Conservation (phyloP, 2,797 vertebrate genomes). For the Leucoraja ocellata region DNA sequence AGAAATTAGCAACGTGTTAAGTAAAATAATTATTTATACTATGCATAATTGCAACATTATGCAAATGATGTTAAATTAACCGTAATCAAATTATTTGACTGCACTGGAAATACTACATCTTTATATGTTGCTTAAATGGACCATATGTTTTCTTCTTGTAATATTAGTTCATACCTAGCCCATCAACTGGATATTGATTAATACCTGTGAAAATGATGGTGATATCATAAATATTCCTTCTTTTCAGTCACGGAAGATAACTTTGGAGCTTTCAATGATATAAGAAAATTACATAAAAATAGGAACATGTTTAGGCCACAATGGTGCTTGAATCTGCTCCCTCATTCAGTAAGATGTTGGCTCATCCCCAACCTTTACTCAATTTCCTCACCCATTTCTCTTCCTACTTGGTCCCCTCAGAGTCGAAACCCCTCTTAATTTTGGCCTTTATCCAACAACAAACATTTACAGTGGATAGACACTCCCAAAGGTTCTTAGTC, state of each 20-base stretch:
- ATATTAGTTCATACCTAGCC: not conserved
- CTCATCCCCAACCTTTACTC: no score
- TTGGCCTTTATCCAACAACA: no score
- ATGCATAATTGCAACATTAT: not conserved
- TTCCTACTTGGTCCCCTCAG: no score
- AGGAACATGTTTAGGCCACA: no score
- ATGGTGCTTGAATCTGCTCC: no score
- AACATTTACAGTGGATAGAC: no score
- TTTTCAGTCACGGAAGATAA: no score
- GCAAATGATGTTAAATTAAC: conserved; percentile 13
- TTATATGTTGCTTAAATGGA: not conserved
- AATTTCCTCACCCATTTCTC: no score
- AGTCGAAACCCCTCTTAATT: no score
- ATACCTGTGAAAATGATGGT: not conserved
- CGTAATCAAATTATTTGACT: conserved; percentile 11
- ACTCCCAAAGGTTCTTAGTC: no score
- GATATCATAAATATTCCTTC: not conserved
- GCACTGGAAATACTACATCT: not conserved
- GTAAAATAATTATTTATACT: conserved; percentile 24
- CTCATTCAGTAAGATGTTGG: no score
- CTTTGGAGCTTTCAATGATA: not conserved
- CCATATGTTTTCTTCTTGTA: not conserved
- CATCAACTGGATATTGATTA: not conserved
- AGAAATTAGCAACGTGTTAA: not conserved
- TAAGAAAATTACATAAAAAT: not conserved